These are phyloP conservation scores for Oconnorella tubifera DNA, from an alignment of 2,888 invertebrate genomes.

Conservation along the genomic window DNA sequence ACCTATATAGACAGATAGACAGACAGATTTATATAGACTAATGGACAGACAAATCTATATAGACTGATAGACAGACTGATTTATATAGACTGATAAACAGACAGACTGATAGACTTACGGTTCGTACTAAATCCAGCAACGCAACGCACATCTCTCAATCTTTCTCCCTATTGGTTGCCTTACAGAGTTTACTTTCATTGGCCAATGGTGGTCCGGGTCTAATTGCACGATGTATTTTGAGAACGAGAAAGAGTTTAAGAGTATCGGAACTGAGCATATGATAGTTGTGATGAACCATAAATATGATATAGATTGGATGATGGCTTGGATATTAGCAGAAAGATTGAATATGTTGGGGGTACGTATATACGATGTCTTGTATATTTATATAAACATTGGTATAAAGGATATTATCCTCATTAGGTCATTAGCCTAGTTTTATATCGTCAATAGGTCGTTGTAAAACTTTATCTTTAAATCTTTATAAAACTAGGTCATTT, in stretches of 20 bases:
- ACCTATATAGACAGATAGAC: too few relatives aligned
- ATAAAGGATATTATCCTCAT: background rate
- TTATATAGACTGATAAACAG: conserved; percentile 6
- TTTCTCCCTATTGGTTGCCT: too few relatives aligned
- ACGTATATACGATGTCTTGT: too few relatives aligned
- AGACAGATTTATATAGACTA: too few relatives aligned
- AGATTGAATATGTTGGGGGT: conserved; percentile 76
- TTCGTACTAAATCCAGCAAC: too few relatives aligned
- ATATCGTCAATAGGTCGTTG: background rate
- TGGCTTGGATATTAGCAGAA: conserved; percentile 87
- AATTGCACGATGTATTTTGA: conserved; percentile 72
- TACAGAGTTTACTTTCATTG: conserved; percentile 83
- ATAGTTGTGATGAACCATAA: conserved; percentile 89
- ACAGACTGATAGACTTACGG: too few relatives aligned
- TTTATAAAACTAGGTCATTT: too few relatives aligned
- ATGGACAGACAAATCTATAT: background rate
- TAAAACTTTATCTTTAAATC: background rate
- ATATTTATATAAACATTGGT: too few relatives aligned
- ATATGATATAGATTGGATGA: conserved; percentile 92
- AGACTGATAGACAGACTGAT: background rate
- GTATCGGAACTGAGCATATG: conserved; percentile 80
- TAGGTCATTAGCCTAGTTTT: background rate
- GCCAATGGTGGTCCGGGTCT: conserved; percentile 88
- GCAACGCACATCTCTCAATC: too few relatives aligned
- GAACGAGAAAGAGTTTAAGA: conserved; percentile 60